Percentiles rank a stretch among this genome's conserved stretches.
Evolutionary conservation across 2,797 vertebrate species (phyloP).

Genomic region (Pseudotriccus pelzelni): DNA sequence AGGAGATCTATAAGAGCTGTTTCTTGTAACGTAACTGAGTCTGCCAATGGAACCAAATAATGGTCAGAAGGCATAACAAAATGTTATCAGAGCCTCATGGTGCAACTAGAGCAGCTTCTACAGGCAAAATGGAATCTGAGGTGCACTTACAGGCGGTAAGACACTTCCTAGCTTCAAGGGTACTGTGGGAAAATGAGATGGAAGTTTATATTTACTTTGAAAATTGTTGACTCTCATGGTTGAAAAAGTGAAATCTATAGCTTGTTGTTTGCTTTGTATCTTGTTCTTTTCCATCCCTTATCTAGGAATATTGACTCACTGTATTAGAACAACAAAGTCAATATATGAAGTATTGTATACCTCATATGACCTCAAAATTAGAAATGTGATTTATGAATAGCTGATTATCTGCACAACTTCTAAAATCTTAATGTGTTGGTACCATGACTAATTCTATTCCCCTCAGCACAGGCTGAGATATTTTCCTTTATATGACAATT

Average conservation of each 20-base stretch:
- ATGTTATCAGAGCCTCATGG: neutral
- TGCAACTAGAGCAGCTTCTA: neutral
- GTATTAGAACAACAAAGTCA: constrained; percentile 30
- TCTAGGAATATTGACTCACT: constrained; percentile 43
- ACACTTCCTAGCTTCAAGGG: neutral
- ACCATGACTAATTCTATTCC: constrained; percentile 63
- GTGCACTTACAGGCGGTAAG: neutral
- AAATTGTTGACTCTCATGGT: constrained; percentile 23
- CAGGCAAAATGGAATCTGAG: neutral
- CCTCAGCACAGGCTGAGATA: neutral
- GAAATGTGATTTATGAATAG: constrained; percentile 63
- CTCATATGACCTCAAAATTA: constrained; percentile 59
- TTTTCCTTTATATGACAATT: constrained; percentile 55
- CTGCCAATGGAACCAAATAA: neutral
- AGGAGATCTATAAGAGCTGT: neutral
- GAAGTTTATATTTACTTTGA: neutral
- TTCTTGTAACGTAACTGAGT: neutral
- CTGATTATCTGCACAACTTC: constrained; percentile 60
- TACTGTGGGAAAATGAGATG: neutral
- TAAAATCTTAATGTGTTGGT: constrained; percentile 21
- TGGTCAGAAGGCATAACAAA: neutral
- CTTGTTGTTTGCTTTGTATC: constrained; percentile 25
- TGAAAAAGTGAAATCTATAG: neutral
- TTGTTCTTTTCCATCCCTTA: constrained; percentile 31
- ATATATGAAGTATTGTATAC: constrained; percentile 47